A percentile compares a stretch with the other conserved stretches of the same genome.
Conservation (phyloP, 1,140 invertebrate genomes). For the Oncopeltus fasciatus region DNA sequence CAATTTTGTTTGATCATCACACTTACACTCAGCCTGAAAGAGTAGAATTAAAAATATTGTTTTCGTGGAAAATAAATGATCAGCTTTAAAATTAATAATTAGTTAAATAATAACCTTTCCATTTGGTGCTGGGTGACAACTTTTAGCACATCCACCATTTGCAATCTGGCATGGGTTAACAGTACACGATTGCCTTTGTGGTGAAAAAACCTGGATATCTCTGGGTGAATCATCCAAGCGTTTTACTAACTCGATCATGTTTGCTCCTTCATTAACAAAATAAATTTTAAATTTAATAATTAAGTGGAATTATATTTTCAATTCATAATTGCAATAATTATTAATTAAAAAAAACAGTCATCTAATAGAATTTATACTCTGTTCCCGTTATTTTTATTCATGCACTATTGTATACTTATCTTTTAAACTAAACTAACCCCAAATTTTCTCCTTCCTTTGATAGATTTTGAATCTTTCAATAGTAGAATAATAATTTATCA, state of each 20-base stretch:
- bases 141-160: conserved; percentile 92
- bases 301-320: neutral
- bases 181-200: conserved; percentile 61
- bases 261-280: conserved; percentile 38
- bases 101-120: conserved; percentile 35
- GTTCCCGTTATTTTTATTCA: too few species aligned
- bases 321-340: too few species aligned
- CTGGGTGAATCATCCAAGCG: conserved; percentile 77
- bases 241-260: conserved; percentile 87
- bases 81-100: neutral
- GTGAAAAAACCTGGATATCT: conserved; percentile 80
- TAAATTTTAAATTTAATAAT: neutral
- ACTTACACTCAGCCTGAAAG: conserved; percentile 65
- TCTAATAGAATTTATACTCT: too few species aligned
- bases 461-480: too few species aligned
- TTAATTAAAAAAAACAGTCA: too few species aligned
- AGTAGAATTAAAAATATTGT: neutral
- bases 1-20: conserved; percentile 68
- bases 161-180: conserved; percentile 76
- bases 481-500: too few species aligned
- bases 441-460: too few species aligned
- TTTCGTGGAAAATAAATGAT: neutral
- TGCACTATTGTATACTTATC: too few species aligned
- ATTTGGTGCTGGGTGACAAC: conserved; percentile 78
- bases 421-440: too few species aligned